Conservation (phyloP, 2,888 invertebrate genomes). For the Drosophila picticornis region DNA sequence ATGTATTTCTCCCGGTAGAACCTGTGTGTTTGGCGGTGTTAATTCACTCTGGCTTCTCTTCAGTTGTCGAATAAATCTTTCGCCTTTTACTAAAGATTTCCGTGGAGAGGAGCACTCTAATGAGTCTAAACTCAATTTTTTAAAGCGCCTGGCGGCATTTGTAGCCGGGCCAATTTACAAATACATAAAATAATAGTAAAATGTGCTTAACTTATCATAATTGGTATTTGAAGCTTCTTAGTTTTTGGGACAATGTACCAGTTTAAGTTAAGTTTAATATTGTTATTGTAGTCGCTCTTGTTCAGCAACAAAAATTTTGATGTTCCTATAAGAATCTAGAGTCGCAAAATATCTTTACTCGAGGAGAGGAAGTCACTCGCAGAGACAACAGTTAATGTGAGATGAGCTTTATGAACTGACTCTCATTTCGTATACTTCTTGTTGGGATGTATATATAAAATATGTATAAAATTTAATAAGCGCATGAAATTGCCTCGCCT, state of each 20-base stretch:
- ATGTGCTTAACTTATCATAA: fast-evolving
- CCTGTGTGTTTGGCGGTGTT: fast-evolving
- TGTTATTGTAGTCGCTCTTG: neutral
- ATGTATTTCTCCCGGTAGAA: neutral
- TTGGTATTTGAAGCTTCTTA: neutral
- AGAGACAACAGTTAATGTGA: constrained; percentile 6
- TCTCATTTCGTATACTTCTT: constrained; percentile 28
- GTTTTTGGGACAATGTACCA: neutral
- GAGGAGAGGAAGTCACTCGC: neutral
- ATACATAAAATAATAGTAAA: neutral
- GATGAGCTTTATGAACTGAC: constrained; percentile 1
- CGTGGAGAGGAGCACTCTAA: constrained; percentile 89
- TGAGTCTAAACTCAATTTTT: constrained; percentile 13
- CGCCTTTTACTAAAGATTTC: constrained; percentile 92
- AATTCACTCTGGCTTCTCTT: constrained; percentile 87
- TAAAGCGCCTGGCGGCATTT: neutral
- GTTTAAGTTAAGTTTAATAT: neutral
- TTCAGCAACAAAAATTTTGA: neutral
- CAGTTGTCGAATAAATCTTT: constrained; percentile 89
- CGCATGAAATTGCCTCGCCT: constrained; percentile 35
- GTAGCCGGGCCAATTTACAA: constrained; percentile 16
- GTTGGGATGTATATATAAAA: constrained; percentile 2
- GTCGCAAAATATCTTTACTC: neutral
- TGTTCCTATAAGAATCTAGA: neutral
- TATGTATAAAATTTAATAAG: constrained; percentile 53